A percentile compares a stretch with the other conserved stretches of the same genome.
phyloP scores from a whole-genome alignment of 2,888 invertebrate genomes.

The Acrobasis consociella region DNA sequence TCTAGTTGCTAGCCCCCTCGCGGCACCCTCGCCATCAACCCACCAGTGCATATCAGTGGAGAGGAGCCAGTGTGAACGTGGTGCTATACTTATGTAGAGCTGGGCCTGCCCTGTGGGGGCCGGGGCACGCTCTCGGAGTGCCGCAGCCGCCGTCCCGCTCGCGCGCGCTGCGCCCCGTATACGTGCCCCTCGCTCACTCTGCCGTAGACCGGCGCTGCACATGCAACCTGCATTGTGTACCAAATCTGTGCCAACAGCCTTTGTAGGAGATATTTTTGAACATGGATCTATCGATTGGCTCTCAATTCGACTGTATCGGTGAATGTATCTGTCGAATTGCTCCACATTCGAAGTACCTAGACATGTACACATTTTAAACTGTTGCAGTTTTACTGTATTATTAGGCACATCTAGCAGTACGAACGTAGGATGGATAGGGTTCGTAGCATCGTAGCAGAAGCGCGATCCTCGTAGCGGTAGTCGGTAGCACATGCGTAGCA shows the following conservation, averaged over 20 bases:
- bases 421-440: background rate
- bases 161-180: slow-evolving; percentile 42
- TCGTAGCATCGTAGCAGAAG: slow-evolving; percentile 15
- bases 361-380: background rate
- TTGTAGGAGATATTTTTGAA: slow-evolving; percentile 35
- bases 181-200: slow-evolving; percentile 56
- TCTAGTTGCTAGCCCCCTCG: slow-evolving; percentile 25
- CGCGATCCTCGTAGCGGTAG: slow-evolving; percentile 11
- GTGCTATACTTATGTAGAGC: slow-evolving; percentile 33
- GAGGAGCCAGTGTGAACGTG: slow-evolving; percentile 26
- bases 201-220: slow-evolving; percentile 58
- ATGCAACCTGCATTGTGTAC: slow-evolving; percentile 67
- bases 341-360: background rate
- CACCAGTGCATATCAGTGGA: slow-evolving; percentile 37
- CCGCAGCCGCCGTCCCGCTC: slow-evolving; percentile 68
- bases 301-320: slow-evolving; percentile 12
- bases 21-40: slow-evolving; percentile 1
- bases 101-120: slow-evolving; percentile 31
- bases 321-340: background rate
- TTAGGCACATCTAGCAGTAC: background rate
- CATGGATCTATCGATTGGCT: slow-evolving; percentile 33
- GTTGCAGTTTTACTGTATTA: background rate
- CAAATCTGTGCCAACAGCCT: slow-evolving; percentile 50
- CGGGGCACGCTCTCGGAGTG: slow-evolving; percentile 40
- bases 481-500: slow-evolving; percentile 49